Conservation (phyloP, 2,888 invertebrate genomes). For the Neria commutata region DNA sequence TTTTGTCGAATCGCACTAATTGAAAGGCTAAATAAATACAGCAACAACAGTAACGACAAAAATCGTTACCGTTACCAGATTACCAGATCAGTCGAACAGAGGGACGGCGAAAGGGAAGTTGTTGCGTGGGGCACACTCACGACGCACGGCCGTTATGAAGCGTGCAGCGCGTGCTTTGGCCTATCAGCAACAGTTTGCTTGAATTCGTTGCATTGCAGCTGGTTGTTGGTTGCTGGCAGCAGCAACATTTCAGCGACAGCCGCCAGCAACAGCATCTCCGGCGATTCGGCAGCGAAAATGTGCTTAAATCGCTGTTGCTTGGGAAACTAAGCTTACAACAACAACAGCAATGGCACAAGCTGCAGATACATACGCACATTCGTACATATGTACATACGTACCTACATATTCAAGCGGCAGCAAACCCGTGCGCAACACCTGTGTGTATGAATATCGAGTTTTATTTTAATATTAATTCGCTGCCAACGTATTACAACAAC, state of each 20-base stretch:
- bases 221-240: too few species aligned
- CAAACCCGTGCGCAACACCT: conserved; percentile 31
- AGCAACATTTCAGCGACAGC: too few species aligned
- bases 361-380: neutral
- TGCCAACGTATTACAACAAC: conserved; percentile 22
- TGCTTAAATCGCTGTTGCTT: neutral
- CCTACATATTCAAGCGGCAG: too few species aligned
- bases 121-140: too few species aligned
- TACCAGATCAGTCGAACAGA: too few species aligned
- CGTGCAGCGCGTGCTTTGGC: too few species aligned
- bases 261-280: neutral
- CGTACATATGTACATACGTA: neutral
- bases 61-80: too few species aligned
- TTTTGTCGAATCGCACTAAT: too few species aligned
- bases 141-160: too few species aligned
- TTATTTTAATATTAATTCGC: conserved; percentile 26
- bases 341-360: neutral
- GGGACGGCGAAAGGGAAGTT: too few species aligned
- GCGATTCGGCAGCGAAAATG: neutral
- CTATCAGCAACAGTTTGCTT: too few species aligned
- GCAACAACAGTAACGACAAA: neutral
- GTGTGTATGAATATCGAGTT: conserved; percentile 38
- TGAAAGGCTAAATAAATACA: conserved; percentile 12
- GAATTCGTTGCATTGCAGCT: too few species aligned
- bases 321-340: neutral